Percentiles rank a stretch among this genome's conserved stretches.
phyloP scores from a whole-genome alignment of 2,797 vertebrate species.

The Rhyacichthys aspro region DNA sequence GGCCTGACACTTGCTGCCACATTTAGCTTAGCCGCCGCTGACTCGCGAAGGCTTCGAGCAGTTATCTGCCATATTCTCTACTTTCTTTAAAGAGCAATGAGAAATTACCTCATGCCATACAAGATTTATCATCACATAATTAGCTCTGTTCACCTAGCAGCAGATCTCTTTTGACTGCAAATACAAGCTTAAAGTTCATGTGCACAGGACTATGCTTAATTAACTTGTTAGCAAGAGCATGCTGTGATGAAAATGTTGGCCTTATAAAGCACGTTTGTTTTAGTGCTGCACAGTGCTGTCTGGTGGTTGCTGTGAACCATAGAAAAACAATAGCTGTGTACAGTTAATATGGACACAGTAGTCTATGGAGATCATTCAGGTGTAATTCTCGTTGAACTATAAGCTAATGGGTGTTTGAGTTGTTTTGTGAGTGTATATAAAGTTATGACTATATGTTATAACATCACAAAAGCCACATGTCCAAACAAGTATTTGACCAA shows the following conservation, averaged over 20 bases:
- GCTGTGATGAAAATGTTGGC: slow-evolving; percentile 48
- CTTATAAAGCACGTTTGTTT: slow-evolving; percentile 58
- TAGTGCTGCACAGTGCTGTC: slow-evolving; percentile 26
- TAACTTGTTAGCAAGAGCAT: slow-evolving; percentile 65
- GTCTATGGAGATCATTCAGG: too few relatives aligned
- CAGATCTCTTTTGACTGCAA: slow-evolving; percentile 84
- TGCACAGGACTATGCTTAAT: slow-evolving; percentile 81
- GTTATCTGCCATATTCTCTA: slow-evolving; percentile 89
- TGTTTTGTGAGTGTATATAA: too few relatives aligned
- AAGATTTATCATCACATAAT: slow-evolving; percentile 87
- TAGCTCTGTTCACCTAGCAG: slow-evolving; percentile 83
- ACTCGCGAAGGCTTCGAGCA: slow-evolving; percentile 87
- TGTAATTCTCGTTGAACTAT: too few relatives aligned
- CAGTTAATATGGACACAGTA: neutral
- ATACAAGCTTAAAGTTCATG: slow-evolving; percentile 89
- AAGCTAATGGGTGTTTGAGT: too few relatives aligned
- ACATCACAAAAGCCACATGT: too few relatives aligned
- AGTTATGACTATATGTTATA: too few relatives aligned
- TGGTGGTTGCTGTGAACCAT: slow-evolving; percentile 6
- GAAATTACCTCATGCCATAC: slow-evolving; percentile 85
- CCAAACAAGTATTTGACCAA: too few relatives aligned
- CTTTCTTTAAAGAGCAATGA: slow-evolving; percentile 87
- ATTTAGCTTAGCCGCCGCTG: slow-evolving; percentile 86
- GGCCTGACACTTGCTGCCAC: slow-evolving; percentile 92
- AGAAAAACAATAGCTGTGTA: neutral